Conservation (phyloP, 2,888 invertebrate species). For the Leistus spinibarbis region DNA sequence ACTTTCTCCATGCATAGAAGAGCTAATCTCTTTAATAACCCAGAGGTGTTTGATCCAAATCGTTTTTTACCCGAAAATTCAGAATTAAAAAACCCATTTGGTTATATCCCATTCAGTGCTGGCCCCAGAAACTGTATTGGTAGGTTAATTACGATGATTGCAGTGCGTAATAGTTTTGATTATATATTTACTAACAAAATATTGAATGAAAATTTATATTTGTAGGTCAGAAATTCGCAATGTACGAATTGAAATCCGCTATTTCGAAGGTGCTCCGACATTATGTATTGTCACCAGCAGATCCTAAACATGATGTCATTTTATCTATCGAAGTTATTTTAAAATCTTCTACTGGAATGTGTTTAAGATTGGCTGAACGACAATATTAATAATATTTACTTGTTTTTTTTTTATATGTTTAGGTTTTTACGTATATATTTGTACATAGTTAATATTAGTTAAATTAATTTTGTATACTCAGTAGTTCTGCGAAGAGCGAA, state of each 20-base stretch:
- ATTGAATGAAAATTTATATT: neutral
- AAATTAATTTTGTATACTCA: no score
- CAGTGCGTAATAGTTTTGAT: no score
- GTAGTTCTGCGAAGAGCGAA: no score
- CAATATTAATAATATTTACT: conserved; percentile 28
- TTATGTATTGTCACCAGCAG: neutral
- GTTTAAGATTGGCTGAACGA: neutral
- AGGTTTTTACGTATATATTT: no score
- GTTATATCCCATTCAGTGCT: conserved; percentile 61
- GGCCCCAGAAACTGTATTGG: conserved; percentile 59
- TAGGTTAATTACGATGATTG: conserved; percentile 44
- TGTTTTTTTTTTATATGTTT: conserved; percentile 11
- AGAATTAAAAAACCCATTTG: conserved; percentile 55
- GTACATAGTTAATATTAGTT: no score
- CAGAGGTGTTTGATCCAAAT: conserved; percentile 58
- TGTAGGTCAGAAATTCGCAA: conserved; percentile 6
- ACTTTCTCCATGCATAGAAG: neutral
- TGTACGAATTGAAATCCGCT: neutral
- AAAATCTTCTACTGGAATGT: neutral
- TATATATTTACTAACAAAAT: no score
- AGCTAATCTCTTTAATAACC: conserved; percentile 59
- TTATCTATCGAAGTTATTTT: neutral
- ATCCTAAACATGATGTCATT: neutral
- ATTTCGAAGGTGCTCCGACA: neutral
- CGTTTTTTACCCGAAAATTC: conserved; percentile 43